These are phyloP conservation scores for Helicoverpa armigera DNA, from an alignment of 1,140 invertebrate genomes.

Conservation along the genomic window DNA sequence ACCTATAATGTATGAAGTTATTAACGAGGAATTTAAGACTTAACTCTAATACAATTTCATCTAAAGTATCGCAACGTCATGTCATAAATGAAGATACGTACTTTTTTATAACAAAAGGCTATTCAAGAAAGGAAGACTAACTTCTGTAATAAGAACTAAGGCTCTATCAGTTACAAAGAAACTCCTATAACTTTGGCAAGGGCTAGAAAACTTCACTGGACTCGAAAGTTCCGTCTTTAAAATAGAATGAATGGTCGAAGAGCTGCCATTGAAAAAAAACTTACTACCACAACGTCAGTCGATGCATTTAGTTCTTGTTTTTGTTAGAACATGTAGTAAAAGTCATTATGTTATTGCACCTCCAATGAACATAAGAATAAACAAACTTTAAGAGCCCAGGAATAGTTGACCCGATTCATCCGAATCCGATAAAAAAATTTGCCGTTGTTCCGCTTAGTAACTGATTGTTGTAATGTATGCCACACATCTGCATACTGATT, in stretches of 20 bases:
- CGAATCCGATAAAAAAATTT: no score
- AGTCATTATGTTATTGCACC: no score
- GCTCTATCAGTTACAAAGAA: not conserved
- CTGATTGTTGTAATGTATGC: no score
- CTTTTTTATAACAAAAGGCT: not conserved
- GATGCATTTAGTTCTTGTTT: no score
- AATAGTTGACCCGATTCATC: no score
- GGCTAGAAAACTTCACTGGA: not conserved
- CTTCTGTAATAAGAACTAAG: constrained; percentile 31
- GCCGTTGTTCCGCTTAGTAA: no score
- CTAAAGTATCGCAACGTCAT: not conserved
- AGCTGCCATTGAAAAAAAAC: not conserved
- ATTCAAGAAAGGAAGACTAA: constrained; percentile 1
- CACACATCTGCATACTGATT: no score
- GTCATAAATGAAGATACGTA: not conserved
- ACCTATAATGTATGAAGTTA: no score
- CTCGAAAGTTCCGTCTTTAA: constrained; percentile 2
- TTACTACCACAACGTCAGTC: not conserved
- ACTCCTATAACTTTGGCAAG: constrained; percentile 5
- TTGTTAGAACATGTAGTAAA: no score
- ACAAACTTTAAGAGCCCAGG: no score
- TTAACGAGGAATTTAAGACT: no score
- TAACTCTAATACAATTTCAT: not conserved
- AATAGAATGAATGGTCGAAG: constrained; percentile 5
- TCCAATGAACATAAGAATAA: no score